These are phyloP conservation scores for Cantharis lateralis DNA, from an alignment of 2,888 invertebrate species.

Conservation along the genomic window DNA sequence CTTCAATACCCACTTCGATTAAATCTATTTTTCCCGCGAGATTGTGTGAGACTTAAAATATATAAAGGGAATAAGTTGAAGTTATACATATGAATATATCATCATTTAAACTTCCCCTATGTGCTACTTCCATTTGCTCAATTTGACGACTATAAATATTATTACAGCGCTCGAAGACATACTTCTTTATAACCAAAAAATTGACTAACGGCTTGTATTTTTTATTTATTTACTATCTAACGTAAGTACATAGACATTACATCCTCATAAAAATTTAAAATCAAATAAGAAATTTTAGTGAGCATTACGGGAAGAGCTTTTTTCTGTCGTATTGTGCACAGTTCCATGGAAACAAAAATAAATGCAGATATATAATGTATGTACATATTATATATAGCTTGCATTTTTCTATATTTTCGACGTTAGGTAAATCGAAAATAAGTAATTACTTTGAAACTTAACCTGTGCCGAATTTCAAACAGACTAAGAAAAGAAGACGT, in stretches of 20 bases:
- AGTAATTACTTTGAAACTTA: background rate
- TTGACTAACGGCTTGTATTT: background rate
- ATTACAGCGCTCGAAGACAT: constrained; percentile 1
- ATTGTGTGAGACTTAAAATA: constrained; percentile 43
- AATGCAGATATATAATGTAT: background rate
- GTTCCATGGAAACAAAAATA: background rate
- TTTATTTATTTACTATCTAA: background rate
- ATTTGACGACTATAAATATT: constrained; percentile 28
- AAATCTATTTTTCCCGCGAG: constrained; percentile 47
- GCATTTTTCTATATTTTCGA: background rate
- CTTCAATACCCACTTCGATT: constrained; percentile 49
- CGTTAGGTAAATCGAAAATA: background rate
- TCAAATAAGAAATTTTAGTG: background rate
- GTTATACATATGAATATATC: constrained; percentile 39
- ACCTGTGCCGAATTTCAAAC: background rate
- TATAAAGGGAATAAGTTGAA: constrained; percentile 34
- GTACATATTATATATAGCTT: background rate
- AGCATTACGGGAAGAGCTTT: background rate
- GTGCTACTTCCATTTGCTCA: constrained; percentile 28
- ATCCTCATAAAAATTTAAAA: background rate
- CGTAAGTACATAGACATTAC: background rate
- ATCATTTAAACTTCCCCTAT: constrained; percentile 30
- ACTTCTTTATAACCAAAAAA: background rate
- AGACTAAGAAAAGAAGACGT: background rate
- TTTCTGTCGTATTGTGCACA: background rate